Percentiles rank a stretch among this genome's conserved stretches.
These are phyloP conservation scores for Sesamia nonagrioides DNA, from an alignment of 1,140 invertebrate species.

Conservation along the genomic window DNA sequence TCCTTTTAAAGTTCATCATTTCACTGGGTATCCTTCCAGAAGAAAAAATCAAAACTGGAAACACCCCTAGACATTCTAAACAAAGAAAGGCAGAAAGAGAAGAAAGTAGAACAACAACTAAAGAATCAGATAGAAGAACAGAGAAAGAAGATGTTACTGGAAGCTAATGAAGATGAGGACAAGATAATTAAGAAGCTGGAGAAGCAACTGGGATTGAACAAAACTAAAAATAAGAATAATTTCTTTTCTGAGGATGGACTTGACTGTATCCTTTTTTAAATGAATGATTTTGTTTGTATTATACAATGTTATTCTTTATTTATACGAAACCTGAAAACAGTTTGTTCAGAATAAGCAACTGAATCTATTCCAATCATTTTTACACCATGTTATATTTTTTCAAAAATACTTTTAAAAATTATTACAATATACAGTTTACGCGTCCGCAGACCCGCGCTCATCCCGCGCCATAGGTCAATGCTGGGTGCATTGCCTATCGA, in stretches of 20 bases:
- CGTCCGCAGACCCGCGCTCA: no score
- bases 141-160: conserved; percentile 89
- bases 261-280: conserved; percentile 93
- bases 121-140: conserved; percentile 81
- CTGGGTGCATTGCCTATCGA: no score
- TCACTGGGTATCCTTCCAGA: no score
- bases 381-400: no score
- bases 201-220: conserved; percentile 95
- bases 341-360: no score
- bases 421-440: no score
- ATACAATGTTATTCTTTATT: no score
- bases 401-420: no score
- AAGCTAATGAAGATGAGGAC: conserved; percentile 94
- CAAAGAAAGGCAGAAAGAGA: conserved; percentile 73
- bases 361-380: no score
- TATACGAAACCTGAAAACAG: no score
- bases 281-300: conserved; percentile 43
- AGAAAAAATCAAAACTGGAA: conserved; percentile 60
- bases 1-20: no score
- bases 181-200: conserved; percentile 93
- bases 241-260: conserved; percentile 94
- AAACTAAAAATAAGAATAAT: conserved; percentile 92
- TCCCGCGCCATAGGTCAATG: no score
- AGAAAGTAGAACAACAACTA: conserved; percentile 67
- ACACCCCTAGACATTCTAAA: conserved; percentile 69